Conservation (phyloP, 2,888 invertebrate species). For the Chalcosyrphus nemorum region DNA sequence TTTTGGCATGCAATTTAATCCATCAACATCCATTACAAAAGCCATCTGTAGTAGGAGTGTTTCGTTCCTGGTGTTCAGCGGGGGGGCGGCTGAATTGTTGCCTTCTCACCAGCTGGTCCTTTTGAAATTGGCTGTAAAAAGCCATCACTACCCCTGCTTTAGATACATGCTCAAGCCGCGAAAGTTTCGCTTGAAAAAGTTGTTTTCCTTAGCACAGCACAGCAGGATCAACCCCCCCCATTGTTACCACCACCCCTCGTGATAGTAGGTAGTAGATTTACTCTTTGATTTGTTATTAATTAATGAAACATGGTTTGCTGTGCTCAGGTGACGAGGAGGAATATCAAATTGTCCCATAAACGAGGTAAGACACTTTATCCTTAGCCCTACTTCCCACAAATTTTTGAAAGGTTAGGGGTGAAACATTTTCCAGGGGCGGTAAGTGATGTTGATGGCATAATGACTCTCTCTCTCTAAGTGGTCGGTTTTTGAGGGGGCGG, state of each 20-base stretch:
- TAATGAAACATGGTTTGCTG: neutral
- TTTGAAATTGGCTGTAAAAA: slow-evolving; percentile 21
- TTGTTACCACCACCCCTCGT: no score
- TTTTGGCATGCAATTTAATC: slow-evolving; percentile 51
- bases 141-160: neutral
- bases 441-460: slow-evolving; percentile 53
- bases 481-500: neutral
- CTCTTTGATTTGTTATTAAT: slow-evolving; percentile 23
- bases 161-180: neutral
- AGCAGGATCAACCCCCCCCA: no score
- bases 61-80: neutral
- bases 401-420: neutral
- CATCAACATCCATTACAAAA: slow-evolving; percentile 49
- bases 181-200: neutral
- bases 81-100: neutral
- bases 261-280: neutral
- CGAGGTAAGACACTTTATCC: neutral
- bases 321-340: slow-evolving; percentile 17
- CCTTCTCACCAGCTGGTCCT: neutral
- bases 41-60: slow-evolving; percentile 22
- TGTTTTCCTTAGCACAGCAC: slow-evolving; percentile 1
- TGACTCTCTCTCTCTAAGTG: slow-evolving; percentile 29
- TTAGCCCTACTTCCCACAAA: neutral
- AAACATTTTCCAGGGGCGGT: neutral
- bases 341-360: slow-evolving; percentile 7